Conservation (phyloP, 2,888 invertebrate species). For the Trichopria drosophilae region DNA sequence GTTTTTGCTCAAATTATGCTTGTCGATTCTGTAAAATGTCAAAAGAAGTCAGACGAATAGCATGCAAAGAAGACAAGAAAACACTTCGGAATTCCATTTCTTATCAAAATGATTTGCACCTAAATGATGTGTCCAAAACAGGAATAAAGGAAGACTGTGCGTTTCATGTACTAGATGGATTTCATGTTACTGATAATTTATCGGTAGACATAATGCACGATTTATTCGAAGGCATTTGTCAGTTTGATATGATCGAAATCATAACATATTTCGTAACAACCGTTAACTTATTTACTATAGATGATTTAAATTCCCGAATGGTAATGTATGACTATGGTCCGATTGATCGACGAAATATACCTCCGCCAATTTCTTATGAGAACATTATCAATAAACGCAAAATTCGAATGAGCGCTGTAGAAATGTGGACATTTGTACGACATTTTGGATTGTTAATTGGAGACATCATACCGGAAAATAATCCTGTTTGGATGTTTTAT, state of each 20-base stretch:
- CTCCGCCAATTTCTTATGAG: slow-evolving; percentile 17
- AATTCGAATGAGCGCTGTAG: slow-evolving; percentile 28
- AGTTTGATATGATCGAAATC: slow-evolving; percentile 7
- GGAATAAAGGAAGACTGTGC: slow-evolving; percentile 14
- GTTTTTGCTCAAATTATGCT: slow-evolving; percentile 11
- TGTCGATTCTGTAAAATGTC: slow-evolving; percentile 17
- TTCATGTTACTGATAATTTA: slow-evolving; percentile 4
- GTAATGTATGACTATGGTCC: background rate
- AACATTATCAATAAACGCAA: slow-evolving; percentile 21
- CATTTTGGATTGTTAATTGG: slow-evolving; percentile 31
- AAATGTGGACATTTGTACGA: slow-evolving; percentile 30
- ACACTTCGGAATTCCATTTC: background rate
- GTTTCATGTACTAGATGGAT: slow-evolving; percentile 1
- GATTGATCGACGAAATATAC: slow-evolving; percentile 19
- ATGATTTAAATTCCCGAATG: slow-evolving; percentile 9
- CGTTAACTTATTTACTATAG: background rate
- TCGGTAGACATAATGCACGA: slow-evolving; percentile 11
- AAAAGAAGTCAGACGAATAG: slow-evolving; percentile 7
- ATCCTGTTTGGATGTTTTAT: slow-evolving; percentile 29
- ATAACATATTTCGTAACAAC: slow-evolving; percentile 1
- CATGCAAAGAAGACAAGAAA: slow-evolving; percentile 8
- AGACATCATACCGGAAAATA: slow-evolving; percentile 21
- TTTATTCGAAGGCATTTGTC: slow-evolving; percentile 8
- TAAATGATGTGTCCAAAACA: slow-evolving; percentile 3
- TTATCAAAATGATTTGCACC: slow-evolving; percentile 1